Base-by-base conservation (phyloP, 2,797 vertebrate species). In the Naso thynnoides region DNA sequence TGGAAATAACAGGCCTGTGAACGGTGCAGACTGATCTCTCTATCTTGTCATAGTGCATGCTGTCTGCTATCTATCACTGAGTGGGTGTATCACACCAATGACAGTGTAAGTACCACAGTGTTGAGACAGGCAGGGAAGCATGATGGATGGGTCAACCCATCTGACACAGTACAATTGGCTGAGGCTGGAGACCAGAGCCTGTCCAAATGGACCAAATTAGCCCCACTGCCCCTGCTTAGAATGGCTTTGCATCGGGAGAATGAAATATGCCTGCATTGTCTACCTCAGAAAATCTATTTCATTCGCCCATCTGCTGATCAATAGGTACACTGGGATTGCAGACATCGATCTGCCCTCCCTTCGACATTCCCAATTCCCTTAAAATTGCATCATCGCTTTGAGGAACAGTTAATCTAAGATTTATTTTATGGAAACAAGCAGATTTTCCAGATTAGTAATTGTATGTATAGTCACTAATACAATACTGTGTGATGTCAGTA, bases 211-310 rank as follows among this genome's bases (percentile, higher is more conserved):
- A 84, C 86, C 89, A 89, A 89, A 92, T 92, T 90, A 89, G 68
- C 87, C 84, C 78, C 57, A 13, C 73, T 53, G 54, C 69, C 84
- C 82, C 68, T 69, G 74, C 79, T 88, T 88, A 86, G 73, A 88
- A 88, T 74, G 83, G 87, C 90, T 91, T 90, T 89, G 90, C 92
- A 85, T 91, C 60, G 73, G 90, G 89, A 91, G 92, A 92, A 91
- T 93, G 94, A 92, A 92, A 94, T 92, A 93, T 89, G 92, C 88
- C 93, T 92, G 92, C 93, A 94, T 94, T 92, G 94, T 95, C 95
- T 95, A 95, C 95, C 95, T 95, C 95, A 95, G 87, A 94, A 94
- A 94, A 95, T 94, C 93, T 71, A 93, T 93, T 92, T 92, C 86
- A 91, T 93, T 91, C 87, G 41, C 85, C 92, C 91, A 85, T 92